phyloP scores from a whole-genome alignment of 2,113 vertebrate genomes.

The Coryphaenoides rupestris region DNA sequence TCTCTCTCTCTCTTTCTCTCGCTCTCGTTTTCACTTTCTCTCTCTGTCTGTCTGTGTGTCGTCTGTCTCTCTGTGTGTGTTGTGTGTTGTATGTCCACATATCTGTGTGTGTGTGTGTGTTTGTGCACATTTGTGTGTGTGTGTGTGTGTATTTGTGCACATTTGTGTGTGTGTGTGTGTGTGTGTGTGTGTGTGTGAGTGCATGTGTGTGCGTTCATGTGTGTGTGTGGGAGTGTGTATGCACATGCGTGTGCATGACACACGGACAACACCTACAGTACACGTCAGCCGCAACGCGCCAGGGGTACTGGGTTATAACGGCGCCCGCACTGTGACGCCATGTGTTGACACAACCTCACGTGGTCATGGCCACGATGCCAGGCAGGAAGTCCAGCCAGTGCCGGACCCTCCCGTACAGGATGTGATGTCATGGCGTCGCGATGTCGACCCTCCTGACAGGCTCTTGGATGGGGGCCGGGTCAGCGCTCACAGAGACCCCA shows the following conservation, averaged over 20 bases:
- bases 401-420: constrained; percentile 37
- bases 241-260: no score
- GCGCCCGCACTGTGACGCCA: constrained; percentile 40
- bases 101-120: no score
- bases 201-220: no score
- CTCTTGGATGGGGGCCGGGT: constrained; percentile 35
- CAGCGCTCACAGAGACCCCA: constrained; percentile 45
- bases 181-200: no score
- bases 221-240: no score
- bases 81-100: no score
- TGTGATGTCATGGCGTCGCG: constrained; percentile 54
- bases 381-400: constrained; percentile 42
- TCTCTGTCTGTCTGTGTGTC: no score
- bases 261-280: no score
- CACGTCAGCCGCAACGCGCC: no score
- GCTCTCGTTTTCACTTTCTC: constrained; percentile 2
- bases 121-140: no score
- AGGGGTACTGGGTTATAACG: constrained; percentile 21
- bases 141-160: neutral
- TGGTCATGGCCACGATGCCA: constrained; percentile 39
- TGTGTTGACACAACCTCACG: constrained; percentile 55
- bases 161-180: neutral
- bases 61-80: no score
- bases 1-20: constrained; percentile 61
- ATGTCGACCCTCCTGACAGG: constrained; percentile 36